Conservation (phyloP, 2,888 invertebrate genomes). For the Athrips mouffetella region DNA sequence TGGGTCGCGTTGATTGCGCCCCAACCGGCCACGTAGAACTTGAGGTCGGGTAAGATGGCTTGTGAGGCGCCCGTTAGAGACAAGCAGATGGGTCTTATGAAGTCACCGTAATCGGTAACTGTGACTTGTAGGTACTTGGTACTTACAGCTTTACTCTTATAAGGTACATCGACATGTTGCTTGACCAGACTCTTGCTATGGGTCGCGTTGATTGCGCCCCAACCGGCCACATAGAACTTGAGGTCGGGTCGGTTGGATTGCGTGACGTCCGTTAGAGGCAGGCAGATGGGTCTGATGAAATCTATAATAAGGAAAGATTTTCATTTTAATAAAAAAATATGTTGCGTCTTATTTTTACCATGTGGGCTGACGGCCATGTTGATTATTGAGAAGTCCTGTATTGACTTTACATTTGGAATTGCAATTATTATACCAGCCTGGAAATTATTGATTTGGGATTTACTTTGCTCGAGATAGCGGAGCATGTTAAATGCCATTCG, state of each 20-base stretch:
- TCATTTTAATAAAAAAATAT: neutral
- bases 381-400: too few relatives aligned
- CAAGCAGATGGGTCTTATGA: conserved; percentile 52
- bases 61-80: conserved; percentile 37
- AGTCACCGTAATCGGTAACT: conserved; percentile 19
- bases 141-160: conserved; percentile 28
- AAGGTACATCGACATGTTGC: conserved; percentile 40
- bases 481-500: too few relatives aligned
- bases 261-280: conserved; percentile 41
- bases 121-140: neutral
- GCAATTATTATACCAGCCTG: too few relatives aligned
- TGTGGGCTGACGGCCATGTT: too few relatives aligned
- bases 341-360: neutral
- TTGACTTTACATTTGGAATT: too few relatives aligned
- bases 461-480: too few relatives aligned
- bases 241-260: conserved; percentile 15
- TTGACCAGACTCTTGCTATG: conserved; percentile 36
- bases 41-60: conserved; percentile 17
- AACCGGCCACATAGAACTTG: conserved; percentile 56
- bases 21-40: conserved; percentile 65
- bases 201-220: conserved; percentile 66
- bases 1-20: conserved; percentile 58
- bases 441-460: too few relatives aligned
- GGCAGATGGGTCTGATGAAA: conserved; percentile 52
- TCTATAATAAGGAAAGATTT: conserved; percentile 36